A percentile compares a stretch with the other conserved stretches of the same genome.
Conservation (phyloP, 2,113 vertebrate genomes). For the Xyliphius kryptos region DNA sequence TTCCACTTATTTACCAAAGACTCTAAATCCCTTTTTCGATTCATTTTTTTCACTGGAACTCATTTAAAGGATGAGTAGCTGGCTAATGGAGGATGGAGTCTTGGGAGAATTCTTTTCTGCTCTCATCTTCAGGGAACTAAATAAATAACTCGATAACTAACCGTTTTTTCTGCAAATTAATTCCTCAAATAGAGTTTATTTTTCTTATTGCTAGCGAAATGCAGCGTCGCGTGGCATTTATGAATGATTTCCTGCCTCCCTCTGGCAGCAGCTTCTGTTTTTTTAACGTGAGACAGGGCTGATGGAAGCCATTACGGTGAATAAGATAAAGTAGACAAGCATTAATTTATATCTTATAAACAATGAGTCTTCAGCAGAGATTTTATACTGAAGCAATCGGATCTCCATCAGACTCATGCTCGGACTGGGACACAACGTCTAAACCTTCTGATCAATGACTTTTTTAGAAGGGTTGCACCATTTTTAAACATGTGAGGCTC, state of each 20-base stretch:
- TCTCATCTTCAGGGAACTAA: constrained; percentile 22
- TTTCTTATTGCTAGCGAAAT: background rate
- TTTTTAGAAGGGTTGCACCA: background rate
- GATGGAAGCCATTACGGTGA: constrained; percentile 15
- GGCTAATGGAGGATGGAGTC: constrained; percentile 16
- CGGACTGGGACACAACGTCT: background rate
- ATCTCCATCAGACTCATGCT: background rate
- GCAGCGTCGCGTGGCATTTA: background rate
- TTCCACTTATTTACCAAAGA: constrained; percentile 23
- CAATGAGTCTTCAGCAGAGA: constrained; percentile 4
- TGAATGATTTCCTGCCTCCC: constrained; percentile 4
- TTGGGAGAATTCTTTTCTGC: background rate
- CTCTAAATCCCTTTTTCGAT: background rate
- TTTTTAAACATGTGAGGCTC: background rate
- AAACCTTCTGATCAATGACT: background rate
- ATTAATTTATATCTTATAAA: constrained; percentile 14
- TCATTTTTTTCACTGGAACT: background rate
- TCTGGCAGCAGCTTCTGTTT: constrained; percentile 9
- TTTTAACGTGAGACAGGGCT: constrained; percentile 12
- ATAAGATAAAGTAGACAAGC: constrained; percentile 24
- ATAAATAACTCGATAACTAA: constrained; percentile 13
- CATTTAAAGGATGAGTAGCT: constrained; percentile 22
- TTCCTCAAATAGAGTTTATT: background rate
- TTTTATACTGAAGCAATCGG: constrained; percentile 10
- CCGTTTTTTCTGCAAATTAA: constrained; percentile 3